Base-by-base conservation (phyloP, 2,113 vertebrate genomes). In the Myodes glareolus region DNA sequence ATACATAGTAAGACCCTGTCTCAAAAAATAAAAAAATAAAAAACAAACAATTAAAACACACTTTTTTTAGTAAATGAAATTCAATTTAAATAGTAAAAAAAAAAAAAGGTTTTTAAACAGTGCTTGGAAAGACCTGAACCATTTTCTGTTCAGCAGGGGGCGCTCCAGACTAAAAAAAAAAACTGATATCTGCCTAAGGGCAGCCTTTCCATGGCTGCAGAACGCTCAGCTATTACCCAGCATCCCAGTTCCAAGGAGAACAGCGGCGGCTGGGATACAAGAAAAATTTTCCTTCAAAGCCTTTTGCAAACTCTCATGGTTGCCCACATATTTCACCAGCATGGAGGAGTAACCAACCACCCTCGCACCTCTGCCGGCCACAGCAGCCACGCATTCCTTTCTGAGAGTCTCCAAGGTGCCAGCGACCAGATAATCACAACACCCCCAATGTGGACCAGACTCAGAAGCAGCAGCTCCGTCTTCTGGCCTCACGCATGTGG, bases 111-210 rank as follows among this genome's bases (percentile, higher is more conserved):
- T 63, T 84, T 42, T 19, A 84, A 84, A 61, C 80, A 84, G 55
- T 63, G 25, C 25, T 31, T 42, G n/a, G 42, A 84, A 63, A 63
- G 13, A 63, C 4, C 10, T 29, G 25, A 65, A 58, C 10, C 75
- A 7, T 13, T 55, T 76, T 87, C 61, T 45, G 7, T 50, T 81
- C 97, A 97, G 94, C 90, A 97, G 92, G 36, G 82, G 94, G 91
- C 94, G 47, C 80, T 36, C 78, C 16, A 84, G 33, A 58, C 92
- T 89, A 90, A 29, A n/a, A 55, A 63, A 61, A 39, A 75, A 63
- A 47, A n/a, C n/a, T 78, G 58, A 65, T 8, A 58, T 55, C 55
- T 23, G 50, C 16, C 42, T 25, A 5, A 3, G 42, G 68, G 76
- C n/a, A 58, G 52, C 5, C 0, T 65, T 42, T 78, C 78, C 12